phyloP scores from a whole-genome alignment of 53 echinoderm and acorn worm genomes.

The Temnopleurus reevesii region DNA sequence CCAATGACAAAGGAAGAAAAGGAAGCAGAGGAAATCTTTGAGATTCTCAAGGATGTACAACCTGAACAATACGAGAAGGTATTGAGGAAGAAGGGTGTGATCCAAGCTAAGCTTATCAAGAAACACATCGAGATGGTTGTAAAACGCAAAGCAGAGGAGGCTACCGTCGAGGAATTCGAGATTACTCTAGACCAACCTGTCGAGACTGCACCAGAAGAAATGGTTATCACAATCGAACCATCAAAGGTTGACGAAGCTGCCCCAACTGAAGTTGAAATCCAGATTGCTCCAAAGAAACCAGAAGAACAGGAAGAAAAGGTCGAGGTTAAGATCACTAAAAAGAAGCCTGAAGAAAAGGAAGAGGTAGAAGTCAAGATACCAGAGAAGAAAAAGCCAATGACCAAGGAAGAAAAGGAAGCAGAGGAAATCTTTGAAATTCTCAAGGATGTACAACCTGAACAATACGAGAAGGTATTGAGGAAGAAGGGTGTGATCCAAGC shows the following conservation, averaged over 20 bases:
- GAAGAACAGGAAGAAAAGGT: neutral
- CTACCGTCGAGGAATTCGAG: neutral
- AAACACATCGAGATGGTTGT: conserved; percentile 64
- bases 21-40: conserved; percentile 38
- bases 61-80: conserved; percentile 65
- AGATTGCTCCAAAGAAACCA: conserved; percentile 38
- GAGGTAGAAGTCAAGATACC: conserved; percentile 67
- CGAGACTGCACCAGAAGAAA: conserved; percentile 35
- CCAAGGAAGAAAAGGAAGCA: conserved; percentile 48
- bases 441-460: conserved; percentile 67
- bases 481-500: conserved; percentile 61
- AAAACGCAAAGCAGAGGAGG: conserved; percentile 61
- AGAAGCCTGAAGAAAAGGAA: conserved; percentile 34
- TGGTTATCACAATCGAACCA: conserved; percentile 52
- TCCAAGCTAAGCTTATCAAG: conserved; percentile 53
- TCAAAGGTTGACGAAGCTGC: conserved; percentile 55
- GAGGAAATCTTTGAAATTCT: conserved; percentile 73
- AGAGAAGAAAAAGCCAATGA: conserved; percentile 9
- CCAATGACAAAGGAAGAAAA: conserved; percentile 37
- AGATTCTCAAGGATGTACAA: conserved; percentile 22
- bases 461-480: conserved; percentile 70
- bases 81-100: conserved; percentile 63
- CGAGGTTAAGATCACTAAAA: neutral
- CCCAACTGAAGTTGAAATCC: conserved; percentile 47
- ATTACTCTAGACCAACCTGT: conserved; percentile 9